phyloP scores from a whole-genome alignment of 2,113 vertebrate genomes.

The Catharus fuscescens region DNA sequence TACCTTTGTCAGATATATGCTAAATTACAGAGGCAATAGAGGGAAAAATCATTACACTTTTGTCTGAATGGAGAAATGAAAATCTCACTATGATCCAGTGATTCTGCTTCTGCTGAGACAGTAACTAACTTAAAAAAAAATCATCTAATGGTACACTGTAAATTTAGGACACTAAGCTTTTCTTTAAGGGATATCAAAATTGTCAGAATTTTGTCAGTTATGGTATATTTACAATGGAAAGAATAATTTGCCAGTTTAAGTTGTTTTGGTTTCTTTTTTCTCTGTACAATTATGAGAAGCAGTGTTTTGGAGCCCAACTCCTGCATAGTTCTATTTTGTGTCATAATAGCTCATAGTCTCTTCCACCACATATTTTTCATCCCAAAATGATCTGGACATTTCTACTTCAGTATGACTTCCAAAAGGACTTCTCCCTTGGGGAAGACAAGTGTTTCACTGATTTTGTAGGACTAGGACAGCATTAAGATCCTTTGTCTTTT shows the following conservation, averaged over 20 bases:
- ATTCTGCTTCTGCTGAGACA: not conserved
- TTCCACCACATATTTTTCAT: not conserved
- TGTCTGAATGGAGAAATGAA: not conserved
- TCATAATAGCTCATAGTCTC: not conserved
- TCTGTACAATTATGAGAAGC: not conserved
- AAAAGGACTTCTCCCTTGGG: not conserved
- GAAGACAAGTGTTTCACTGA: not conserved
- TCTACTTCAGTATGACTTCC: not conserved
- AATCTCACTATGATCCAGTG: not conserved
- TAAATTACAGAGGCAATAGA: not conserved
- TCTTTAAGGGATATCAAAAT: not conserved
- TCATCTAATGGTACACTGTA: not conserved
- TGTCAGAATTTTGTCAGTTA: not conserved
- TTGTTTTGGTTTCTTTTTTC: not conserved
- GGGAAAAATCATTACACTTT: not conserved
- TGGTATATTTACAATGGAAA: not conserved
- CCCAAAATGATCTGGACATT: not conserved
- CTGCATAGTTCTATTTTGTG: accelerated
- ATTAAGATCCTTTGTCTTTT: not conserved
- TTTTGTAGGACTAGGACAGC: not conserved
- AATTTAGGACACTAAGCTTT: not conserved
- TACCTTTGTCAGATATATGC: not conserved
- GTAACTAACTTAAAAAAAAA: not conserved
- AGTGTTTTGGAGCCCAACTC: accelerated
- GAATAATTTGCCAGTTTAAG: accelerated